These are phyloP conservation scores for Thalassoma bifasciatum DNA, from an alignment of 2,113 vertebrate genomes.

Conservation along the genomic window DNA sequence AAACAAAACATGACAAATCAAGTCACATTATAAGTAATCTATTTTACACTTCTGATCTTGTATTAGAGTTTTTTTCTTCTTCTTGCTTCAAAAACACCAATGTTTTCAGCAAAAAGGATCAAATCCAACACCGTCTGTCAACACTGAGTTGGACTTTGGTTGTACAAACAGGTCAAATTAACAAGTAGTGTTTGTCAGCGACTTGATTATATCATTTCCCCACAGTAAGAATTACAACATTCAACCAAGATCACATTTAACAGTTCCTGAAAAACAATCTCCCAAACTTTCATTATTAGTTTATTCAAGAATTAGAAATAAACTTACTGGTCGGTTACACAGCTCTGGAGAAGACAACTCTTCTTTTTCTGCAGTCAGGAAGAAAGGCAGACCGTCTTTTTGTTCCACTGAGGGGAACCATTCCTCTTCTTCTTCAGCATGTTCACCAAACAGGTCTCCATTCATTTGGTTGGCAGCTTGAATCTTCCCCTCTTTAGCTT, in stretches of 20 bases:
- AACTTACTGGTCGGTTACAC: conserved; percentile 91
- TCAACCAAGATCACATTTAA: neutral
- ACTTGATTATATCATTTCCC: conserved; percentile 13
- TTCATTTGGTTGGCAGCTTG: conserved; percentile 75
- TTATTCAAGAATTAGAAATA: neutral
- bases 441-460: conserved; percentile 45
- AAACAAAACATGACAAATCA: neutral
- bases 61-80: neutral
- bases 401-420: conserved; percentile 70
- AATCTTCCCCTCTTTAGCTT: conserved; percentile 89
- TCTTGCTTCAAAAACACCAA: conserved; percentile 7
- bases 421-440: conserved; percentile 54
- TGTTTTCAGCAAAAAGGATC: conserved; percentile 12
- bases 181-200: conserved; percentile 47
- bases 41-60: conserved; percentile 10
- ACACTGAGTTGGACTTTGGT: conserved; percentile 72
- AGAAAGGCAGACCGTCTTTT: conserved; percentile 75
- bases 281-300: neutral
- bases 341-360: conserved; percentile 93
- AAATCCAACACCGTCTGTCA: conserved; percentile 55
- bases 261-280: neutral
- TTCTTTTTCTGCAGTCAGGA: conserved; percentile 89
- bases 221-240: conserved; percentile 20
- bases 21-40: neutral
- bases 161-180: conserved; percentile 58